A percentile compares a stretch with the other conserved stretches of the same genome.
Conservation (phyloP, 2,888 invertebrate genomes). For the Gasteruption jaculator region DNA sequence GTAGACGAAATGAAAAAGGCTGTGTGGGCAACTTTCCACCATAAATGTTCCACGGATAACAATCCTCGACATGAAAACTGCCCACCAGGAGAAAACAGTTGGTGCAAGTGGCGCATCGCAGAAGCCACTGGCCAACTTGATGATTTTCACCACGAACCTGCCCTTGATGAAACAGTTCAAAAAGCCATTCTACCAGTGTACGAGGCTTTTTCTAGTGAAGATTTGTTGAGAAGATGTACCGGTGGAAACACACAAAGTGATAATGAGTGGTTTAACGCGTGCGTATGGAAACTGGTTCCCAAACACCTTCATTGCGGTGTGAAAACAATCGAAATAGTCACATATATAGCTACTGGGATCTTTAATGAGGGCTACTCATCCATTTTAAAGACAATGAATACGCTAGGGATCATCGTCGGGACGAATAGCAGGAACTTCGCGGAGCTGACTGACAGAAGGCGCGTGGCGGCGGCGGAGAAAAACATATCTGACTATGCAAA, state of each 20-base stretch:
- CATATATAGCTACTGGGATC: slow-evolving; percentile 18
- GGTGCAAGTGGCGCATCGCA: slow-evolving; percentile 21
- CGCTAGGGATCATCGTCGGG: slow-evolving; percentile 8
- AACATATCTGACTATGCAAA: slow-evolving; percentile 11
- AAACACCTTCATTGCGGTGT: slow-evolving; percentile 20
- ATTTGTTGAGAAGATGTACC: slow-evolving; percentile 17
- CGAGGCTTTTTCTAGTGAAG: slow-evolving; percentile 12
- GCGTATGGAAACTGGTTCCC: slow-evolving; percentile 20
- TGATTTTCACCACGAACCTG: slow-evolving; percentile 10
- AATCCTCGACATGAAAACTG: slow-evolving; percentile 16
- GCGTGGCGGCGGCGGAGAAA: background rate
- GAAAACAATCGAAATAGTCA: slow-evolving; percentile 19
- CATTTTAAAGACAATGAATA: slow-evolving; percentile 10
- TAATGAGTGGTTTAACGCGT: slow-evolving; percentile 20
- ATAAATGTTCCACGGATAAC: slow-evolving; percentile 24
- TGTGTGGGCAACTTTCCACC: slow-evolving; percentile 23
- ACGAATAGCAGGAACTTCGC: background rate
- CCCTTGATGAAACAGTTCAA: slow-evolving; percentile 11
- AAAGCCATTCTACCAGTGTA: slow-evolving; percentile 15
- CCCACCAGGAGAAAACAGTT: slow-evolving; percentile 15
- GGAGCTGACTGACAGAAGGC: background rate
- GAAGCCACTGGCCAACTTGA: slow-evolving; percentile 11
- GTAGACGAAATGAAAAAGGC: slow-evolving; percentile 24
- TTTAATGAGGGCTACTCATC: slow-evolving; percentile 15
- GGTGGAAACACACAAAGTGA: slow-evolving; percentile 21